These are phyloP conservation scores for Ursus arctos DNA, from an alignment of 2,113 vertebrate genomes.

Conservation along the genomic window DNA sequence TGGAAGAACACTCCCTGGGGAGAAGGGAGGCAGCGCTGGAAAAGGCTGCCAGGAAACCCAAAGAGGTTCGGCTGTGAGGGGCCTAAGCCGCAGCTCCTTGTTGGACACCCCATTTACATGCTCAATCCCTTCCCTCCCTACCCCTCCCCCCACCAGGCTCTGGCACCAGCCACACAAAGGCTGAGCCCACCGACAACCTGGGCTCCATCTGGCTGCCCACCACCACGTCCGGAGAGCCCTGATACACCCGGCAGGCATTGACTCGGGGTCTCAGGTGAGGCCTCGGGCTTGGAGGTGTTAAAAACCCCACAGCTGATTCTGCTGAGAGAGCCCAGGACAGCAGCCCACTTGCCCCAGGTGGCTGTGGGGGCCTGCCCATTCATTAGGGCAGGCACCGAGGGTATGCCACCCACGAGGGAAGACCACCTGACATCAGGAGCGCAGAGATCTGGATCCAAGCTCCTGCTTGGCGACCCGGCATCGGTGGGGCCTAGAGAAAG, in stretches of 20 bases:
- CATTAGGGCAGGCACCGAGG: background rate
- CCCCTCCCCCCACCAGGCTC: background rate
- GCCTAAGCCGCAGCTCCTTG: background rate
- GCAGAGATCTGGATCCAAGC: background rate
- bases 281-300: background rate
- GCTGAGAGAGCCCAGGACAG: background rate
- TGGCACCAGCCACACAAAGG: background rate
- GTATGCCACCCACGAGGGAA: too few relatives aligned
- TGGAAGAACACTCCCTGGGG: background rate
- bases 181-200: background rate
- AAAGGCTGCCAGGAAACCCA: background rate
- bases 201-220: background rate
- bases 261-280: background rate
- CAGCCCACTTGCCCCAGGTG: background rate
- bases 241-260: background rate
- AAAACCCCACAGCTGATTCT: background rate
- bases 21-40: background rate
- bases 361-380: background rate
- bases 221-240: background rate
- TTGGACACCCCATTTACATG: accelerated
- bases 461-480: background rate
- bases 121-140: background rate
- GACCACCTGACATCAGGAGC: background rate
- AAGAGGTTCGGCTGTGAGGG: background rate
- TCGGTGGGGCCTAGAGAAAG: background rate